Base-by-base conservation (phyloP, 2,888 invertebrate genomes). In the Hydrotaea diabolus region DNA sequence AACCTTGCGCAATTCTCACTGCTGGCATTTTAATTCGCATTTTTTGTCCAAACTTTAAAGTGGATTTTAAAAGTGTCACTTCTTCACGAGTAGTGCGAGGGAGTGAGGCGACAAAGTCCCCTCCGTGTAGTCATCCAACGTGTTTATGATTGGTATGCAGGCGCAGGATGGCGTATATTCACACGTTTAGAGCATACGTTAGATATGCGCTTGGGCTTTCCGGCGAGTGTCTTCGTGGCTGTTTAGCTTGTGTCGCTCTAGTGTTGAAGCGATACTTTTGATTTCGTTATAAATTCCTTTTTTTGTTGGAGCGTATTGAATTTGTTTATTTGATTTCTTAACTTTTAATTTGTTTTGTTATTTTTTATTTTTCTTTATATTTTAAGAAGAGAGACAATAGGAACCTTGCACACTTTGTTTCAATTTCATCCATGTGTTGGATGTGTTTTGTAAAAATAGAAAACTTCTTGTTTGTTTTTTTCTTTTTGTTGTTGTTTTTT, bases 1-100 rank as follows among this genome's bases (percentile, higher is more conserved):
- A 94, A 97, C 97, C 97, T 97, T 97, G 97, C 94, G 97, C 97
- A 95, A 97, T 97, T 94, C 97, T 96, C 94, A 97, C 97, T 93
- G 97, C 97, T 94, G 97, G 97, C 97, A 97, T 97, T 95, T 97
- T 97, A 95, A 97, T 97, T 97, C 97, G 96, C 97, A 97, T 97
- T 95, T 96, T 97, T 90, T 69, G 78, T 89, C 89, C 75, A 88
- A 90, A 87, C 46, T 82, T 77, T 66, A 77, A 74, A 71, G 64
- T 77, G 73, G 43, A 69, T 79, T 26, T 57, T 73, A 53, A 76
- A 79, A 75, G 53, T 74, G 76, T 82, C 79, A 77, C 79, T 79
- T 77, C 78, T 78, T 77, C 43, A 75, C 43, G 31, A 72, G 43
- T 79, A 72, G 55, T 53, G 55, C 23, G 53, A 62, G 36, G 19